phyloP scores from a whole-genome alignment of 2,888 invertebrate species.

The Neoitamus cyanurus region DNA sequence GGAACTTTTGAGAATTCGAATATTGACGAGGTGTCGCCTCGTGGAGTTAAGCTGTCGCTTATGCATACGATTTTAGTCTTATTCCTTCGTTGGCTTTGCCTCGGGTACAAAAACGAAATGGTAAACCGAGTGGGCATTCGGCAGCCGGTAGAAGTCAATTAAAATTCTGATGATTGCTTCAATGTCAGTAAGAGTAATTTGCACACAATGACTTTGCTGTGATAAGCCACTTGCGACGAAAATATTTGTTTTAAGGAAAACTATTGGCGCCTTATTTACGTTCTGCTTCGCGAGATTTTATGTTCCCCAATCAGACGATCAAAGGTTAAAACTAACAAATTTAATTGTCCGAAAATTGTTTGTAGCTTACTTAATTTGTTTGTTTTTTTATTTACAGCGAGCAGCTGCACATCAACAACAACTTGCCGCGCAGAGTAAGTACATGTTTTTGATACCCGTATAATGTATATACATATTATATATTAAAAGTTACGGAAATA shows the following conservation, averaged over 20 bases:
- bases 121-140: background rate
- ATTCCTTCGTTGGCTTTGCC: background rate
- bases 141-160: background rate
- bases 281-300: background rate
- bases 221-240: background rate
- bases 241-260: background rate
- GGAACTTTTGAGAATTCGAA: background rate
- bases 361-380: background rate
- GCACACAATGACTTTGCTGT: background rate
- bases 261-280: background rate
- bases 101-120: background rate
- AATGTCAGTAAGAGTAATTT: background rate
- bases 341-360: background rate
- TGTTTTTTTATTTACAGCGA: constrained; percentile 71
- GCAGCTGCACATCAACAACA: constrained; percentile 75
- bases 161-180: background rate
- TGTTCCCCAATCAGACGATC: background rate
- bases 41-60: background rate
- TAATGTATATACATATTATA: constrained; percentile 1
- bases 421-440: constrained; percentile 69
- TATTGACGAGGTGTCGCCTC: background rate
- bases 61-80: background rate
- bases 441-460: constrained; percentile 48
- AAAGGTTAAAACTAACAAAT: background rate
- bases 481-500: constrained; percentile 51